These are phyloP conservation scores for Drymodes brunneopygia DNA, from an alignment of 2,113 vertebrate genomes.

Conservation along the genomic window DNA sequence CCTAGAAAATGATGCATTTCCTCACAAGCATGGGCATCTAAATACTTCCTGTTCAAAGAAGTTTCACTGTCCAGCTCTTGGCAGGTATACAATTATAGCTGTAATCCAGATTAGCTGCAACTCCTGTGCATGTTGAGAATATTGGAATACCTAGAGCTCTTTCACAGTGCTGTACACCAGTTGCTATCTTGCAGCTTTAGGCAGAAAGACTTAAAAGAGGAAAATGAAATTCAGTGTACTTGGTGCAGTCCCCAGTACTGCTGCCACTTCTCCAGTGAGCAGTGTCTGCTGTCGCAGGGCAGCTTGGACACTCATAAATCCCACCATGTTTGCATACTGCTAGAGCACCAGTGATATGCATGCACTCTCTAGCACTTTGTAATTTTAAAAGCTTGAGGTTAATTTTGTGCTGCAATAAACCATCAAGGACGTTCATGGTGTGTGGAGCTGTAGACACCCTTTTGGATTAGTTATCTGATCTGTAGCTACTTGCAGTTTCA, in stretches of 20 bases:
- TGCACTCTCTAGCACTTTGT: background rate
- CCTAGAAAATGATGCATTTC: background rate
- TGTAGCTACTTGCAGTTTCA: background rate
- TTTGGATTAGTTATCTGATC: background rate
- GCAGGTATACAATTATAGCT: background rate
- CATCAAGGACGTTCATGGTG: background rate
- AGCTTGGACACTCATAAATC: background rate
- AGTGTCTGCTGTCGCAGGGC: background rate
- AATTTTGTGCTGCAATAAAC: background rate
- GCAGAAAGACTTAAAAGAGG: background rate
- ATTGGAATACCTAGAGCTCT: background rate
- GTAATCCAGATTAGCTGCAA: background rate
- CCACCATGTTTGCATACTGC: background rate
- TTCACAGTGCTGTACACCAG: background rate
- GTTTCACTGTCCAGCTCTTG: background rate
- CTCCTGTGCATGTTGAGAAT: background rate
- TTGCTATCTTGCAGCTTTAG: background rate
- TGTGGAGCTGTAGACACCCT: background rate
- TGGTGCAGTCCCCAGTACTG: background rate
- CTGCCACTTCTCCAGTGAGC: background rate
- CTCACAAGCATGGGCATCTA: background rate
- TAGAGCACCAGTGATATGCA: background rate
- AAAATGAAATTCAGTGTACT: background rate
- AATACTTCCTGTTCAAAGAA: background rate
- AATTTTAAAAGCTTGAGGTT: background rate